Conservation (phyloP, 2,113 vertebrate genomes). For the Morone chrysops region DNA sequence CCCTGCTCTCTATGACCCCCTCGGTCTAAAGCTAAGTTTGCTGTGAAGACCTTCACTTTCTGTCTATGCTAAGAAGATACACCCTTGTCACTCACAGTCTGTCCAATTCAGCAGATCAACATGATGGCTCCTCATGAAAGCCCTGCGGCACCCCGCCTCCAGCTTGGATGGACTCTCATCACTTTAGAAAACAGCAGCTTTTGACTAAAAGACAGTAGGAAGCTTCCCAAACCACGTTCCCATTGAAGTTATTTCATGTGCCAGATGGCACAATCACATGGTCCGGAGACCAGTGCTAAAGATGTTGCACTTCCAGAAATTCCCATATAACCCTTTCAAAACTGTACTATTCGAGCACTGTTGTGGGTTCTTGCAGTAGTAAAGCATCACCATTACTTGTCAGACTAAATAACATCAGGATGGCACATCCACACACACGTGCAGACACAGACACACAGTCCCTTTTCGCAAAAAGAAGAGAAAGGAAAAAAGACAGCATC, state of each 20-base stretch:
- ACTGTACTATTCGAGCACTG: slow-evolving; percentile 50
- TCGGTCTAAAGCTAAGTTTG: slow-evolving; percentile 57
- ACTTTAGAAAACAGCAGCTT: slow-evolving; percentile 33
- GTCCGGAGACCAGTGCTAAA: slow-evolving; percentile 20
- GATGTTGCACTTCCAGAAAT: slow-evolving; percentile 41
- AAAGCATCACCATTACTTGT: slow-evolving; percentile 71
- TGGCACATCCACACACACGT: slow-evolving; percentile 35
- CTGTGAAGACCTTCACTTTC: slow-evolving; percentile 66
- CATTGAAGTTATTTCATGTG: slow-evolving; percentile 34
- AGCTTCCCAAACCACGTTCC: background rate
- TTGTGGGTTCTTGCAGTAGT: slow-evolving; percentile 40
- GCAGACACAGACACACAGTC: slow-evolving; percentile 9
- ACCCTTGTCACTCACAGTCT: slow-evolving; percentile 66
- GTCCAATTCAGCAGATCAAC: slow-evolving; percentile 45
- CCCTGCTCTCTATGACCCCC: slow-evolving; percentile 40
- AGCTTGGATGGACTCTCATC: slow-evolving; percentile 35
- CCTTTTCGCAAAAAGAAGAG: slow-evolving; percentile 2
- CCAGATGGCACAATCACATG: slow-evolving; percentile 43
- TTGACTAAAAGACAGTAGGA: slow-evolving; percentile 27
- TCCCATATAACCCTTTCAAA: slow-evolving; percentile 39
- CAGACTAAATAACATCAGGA: slow-evolving; percentile 64
- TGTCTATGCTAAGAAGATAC: slow-evolving; percentile 45
- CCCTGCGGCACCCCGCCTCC: background rate
- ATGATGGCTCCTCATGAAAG: slow-evolving; percentile 45
- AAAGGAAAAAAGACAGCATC: slow-evolving; percentile 19